phyloP scores from a whole-genome alignment of 2,888 invertebrate species.

The Hypolimnas misippus region DNA sequence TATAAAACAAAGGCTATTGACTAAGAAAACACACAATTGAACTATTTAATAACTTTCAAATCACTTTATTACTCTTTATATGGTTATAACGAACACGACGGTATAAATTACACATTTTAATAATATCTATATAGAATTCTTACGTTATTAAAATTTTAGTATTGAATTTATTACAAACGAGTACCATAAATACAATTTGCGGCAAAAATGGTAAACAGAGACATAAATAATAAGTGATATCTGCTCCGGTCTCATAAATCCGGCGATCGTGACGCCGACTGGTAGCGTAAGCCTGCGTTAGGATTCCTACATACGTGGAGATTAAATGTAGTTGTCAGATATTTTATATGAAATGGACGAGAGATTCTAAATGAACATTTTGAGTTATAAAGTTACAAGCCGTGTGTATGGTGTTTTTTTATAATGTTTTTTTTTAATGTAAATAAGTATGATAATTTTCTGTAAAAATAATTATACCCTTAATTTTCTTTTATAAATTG shows the following conservation, averaged over 20 bases:
- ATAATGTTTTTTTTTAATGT: too few species aligned
- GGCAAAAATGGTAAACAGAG: slow-evolving; percentile 68
- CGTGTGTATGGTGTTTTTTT: too few species aligned
- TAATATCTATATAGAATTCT: background rate
- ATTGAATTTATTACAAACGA: slow-evolving; percentile 13
- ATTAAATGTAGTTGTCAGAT: background rate
- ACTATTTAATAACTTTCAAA: background rate
- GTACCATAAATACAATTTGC: slow-evolving; percentile 36
- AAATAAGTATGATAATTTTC: too few species aligned
- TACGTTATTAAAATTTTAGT: slow-evolving; percentile 5
- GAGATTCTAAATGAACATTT: too few species aligned
- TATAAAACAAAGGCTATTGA: too few species aligned
- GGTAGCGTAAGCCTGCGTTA: slow-evolving; percentile 43
- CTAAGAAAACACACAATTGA: too few species aligned
- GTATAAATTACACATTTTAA: background rate
- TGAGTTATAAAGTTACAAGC: too few species aligned
- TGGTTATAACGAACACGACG: background rate
- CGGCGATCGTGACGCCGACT: slow-evolving; percentile 65
- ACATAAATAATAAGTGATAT: slow-evolving; percentile 77
- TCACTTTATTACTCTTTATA: background rate
- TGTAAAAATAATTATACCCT: too few species aligned
- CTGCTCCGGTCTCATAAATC: slow-evolving; percentile 65
- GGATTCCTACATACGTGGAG: slow-evolving; percentile 10
- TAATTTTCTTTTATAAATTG: too few species aligned
- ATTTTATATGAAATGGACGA: too few species aligned